phyloP scores from a whole-genome alignment of 2,113 vertebrate species.

The Choloepus hoffmanni region DNA sequence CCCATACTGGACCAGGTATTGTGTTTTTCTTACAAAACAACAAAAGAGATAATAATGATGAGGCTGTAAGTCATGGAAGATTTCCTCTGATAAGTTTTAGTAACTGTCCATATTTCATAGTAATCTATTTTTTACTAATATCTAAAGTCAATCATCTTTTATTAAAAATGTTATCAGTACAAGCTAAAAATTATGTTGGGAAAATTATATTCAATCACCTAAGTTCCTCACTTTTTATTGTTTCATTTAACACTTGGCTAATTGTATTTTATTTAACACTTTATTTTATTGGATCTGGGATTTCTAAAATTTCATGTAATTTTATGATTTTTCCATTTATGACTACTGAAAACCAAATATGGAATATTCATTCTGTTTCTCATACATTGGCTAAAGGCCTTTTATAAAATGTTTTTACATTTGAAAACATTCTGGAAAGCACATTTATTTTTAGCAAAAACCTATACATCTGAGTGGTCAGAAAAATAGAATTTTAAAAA shows the following conservation, averaged over 20 bases:
- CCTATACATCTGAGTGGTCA: not conserved
- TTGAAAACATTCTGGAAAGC: slow-evolving; percentile 1
- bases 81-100: not conserved
- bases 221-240: not conserved
- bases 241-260: slow-evolving; percentile 5
- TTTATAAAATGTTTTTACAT: not conserved
- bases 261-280: not conserved
- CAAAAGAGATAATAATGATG: not conserved
- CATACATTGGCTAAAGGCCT: not conserved
- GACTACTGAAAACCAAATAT: not conserved
- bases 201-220: not conserved
- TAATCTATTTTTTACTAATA: not conserved
- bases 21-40: not conserved
- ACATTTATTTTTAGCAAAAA: slow-evolving; percentile 46
- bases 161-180: not conserved
- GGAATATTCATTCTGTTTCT: not conserved
- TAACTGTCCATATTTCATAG: fast-evolving
- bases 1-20: not conserved
- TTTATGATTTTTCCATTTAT: not conserved
- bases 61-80: not conserved
- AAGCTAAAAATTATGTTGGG: not conserved
- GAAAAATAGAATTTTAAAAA: slow-evolving; percentile 20
- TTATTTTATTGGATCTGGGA: not conserved
- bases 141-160: not conserved
- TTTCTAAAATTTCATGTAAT: slow-evolving; percentile 15